phyloP scores from a whole-genome alignment of 1,140 invertebrate genomes.

The Drosophila ananassae region DNA sequence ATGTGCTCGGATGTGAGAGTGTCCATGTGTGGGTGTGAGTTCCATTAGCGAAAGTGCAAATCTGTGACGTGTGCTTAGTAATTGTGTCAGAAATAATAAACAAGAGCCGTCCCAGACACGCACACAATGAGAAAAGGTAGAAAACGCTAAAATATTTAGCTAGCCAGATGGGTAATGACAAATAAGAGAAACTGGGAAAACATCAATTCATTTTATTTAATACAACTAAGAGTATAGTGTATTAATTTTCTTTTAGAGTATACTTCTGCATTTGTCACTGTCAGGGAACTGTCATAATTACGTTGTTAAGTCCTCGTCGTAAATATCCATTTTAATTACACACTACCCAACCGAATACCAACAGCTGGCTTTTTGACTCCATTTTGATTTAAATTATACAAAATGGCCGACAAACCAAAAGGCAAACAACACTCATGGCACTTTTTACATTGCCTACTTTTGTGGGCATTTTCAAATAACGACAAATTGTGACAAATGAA shows the following conservation, averaged over 20 bases:
- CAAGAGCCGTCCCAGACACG: conserved; percentile 45
- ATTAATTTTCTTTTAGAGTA: neutral
- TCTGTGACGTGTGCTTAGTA: conserved; percentile 72
- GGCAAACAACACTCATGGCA: neutral
- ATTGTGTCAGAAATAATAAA: conserved; percentile 70
- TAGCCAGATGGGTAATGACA: neutral
- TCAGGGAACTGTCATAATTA: conserved; percentile 60
- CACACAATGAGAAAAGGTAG: conserved; percentile 57
- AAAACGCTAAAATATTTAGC: neutral
- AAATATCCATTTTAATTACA: conserved; percentile 76
- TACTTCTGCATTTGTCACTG: conserved; percentile 31
- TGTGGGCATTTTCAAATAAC: conserved; percentile 19
- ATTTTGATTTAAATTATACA: conserved; percentile 44
- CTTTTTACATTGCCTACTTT: conserved; percentile 5
- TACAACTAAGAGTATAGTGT: no score
- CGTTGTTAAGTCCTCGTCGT: conserved; percentile 67
- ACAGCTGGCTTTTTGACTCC: conserved; percentile 25
- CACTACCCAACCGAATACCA: neutral
- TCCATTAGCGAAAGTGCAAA: conserved; percentile 70
- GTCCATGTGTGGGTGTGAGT: conserved; percentile 11
- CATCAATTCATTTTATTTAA: no score
- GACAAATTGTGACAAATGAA: conserved; percentile 62
- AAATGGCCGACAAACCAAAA: conserved; percentile 22
- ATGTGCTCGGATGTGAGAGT: conserved; percentile 4
- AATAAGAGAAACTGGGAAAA: neutral